Evolutionary conservation across 2,797 vertebrate genomes (phyloP), one percentile per base, ranked within the genome.

Genomic region (Takifugu rubripes): DNA sequence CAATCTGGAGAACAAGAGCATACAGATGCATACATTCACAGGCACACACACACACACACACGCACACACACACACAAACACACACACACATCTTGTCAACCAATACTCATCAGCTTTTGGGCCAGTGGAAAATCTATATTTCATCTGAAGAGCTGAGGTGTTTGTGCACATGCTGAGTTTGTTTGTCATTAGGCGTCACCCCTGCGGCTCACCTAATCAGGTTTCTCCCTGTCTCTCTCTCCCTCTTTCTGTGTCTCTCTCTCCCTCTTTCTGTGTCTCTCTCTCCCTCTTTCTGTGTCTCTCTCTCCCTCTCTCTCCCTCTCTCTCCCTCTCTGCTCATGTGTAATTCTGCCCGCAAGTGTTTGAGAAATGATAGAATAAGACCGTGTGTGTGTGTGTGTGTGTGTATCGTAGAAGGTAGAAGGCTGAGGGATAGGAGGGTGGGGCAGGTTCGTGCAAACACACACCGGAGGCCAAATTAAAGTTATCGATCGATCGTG

Each of bases 111-210:
- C 82, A 81, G 77, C 70, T 85, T 87, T 84, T 79, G 75, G 77
- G 77, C 81, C 52, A 52, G 72, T 66, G 47, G 60, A 85, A 89
- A 89, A 89, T 91, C 87, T 82, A 89, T 90, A 90, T 87, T 88
- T 89, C 86, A 89, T 89, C 81, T 87, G 66, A 65, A 75, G 69
- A 77, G 75, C 83, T 79, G 76, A 75, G 81, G 78, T 89, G 84
- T 85, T 88, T 87, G 82, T 78, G 78, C 75, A 59, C 85, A 84
- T 36, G 79, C 83, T 83, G 79, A 79, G 78, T 84, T 79, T 87
- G 85, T 88, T 88, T 90, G 87, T 89, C 80, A 87, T 90, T 88
- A 88, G 80, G 75, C 60, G 70, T 77, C 77, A 84, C 81, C 86
- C 88, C 84, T 61, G 82, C 52, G 77, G 88, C 62, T 87, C 75